These are phyloP conservation scores for Thera obeliscata DNA, from an alignment of 2,888 invertebrate species.

Conservation along the genomic window DNA sequence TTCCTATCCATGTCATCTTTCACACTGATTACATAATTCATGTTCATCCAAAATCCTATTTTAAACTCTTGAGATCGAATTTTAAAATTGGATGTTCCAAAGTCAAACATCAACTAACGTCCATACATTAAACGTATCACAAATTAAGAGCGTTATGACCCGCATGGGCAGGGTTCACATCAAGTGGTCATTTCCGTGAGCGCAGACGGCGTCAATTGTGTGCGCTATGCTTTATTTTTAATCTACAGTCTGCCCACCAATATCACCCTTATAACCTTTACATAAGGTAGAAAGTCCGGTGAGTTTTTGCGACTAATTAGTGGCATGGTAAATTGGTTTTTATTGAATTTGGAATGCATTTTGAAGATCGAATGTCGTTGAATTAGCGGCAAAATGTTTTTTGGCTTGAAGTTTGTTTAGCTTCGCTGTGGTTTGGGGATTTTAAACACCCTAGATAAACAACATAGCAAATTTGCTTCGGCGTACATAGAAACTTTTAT, in stretches of 20 bases:
- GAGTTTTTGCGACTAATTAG: conserved; percentile 42
- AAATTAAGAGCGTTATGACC: conserved; percentile 56
- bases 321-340: conserved; percentile 43
- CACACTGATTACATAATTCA: too few relatives aligned
- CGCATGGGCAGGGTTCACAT: conserved; percentile 58
- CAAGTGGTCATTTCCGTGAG: conserved; percentile 67
- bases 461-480: conserved; percentile 15
- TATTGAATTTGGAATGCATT: conserved; percentile 50
- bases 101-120: conserved; percentile 14
- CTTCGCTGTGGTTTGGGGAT: neutral
- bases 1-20: too few relatives aligned
- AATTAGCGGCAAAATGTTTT: conserved; percentile 33
- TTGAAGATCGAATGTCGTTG: conserved; percentile 37
- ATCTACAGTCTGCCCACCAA: conserved; percentile 13
- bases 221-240: conserved; percentile 59
- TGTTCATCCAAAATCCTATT: too few relatives aligned
- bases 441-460: conserved; percentile 12
- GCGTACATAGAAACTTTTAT: neutral
- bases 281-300: conserved; percentile 35
- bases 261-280: conserved; percentile 10
- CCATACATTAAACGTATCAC: conserved; percentile 37
- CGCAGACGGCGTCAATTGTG: conserved; percentile 66
- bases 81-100: conserved; percentile 1
- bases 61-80: too few relatives aligned
- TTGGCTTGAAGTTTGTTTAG: conserved; percentile 24